Base-by-base conservation (phyloP, 2,888 invertebrate species). In the Hydroisotoma schaefferi region DNA sequence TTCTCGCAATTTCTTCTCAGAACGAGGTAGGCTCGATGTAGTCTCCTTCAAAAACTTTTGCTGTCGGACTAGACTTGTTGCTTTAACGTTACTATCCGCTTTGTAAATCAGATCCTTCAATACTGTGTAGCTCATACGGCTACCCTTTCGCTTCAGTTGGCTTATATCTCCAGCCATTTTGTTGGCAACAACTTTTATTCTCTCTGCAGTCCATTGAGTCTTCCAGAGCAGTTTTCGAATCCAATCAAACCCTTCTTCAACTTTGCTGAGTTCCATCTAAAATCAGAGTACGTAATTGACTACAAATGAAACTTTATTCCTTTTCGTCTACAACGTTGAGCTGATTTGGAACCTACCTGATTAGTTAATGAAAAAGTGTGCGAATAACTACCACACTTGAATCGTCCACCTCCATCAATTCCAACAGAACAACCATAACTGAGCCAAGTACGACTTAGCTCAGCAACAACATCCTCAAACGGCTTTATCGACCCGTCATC, bases 151-250 rank as follows among this genome's bases (percentile, higher is more conserved):
- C 75, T 88, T 88, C 55, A 84, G 82, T 76, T 87, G 85, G 1
- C 89, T 82, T 1, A 90, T 87, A 65, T 90, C 87, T 71, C 90
- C 91, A 49, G 87, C 82, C 78, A 93, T 82, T 76, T 92, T 88
- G 64, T 85, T 85, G 0, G 88, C 87, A 67, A 89, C 85, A 26
- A 90, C 85, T 72, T 86, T 83, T 47, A 92, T 76, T 65, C 92
- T 80, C 53, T 90, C 89, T 15, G 82, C 81, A 0, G 84, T 85
- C 70, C 92, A 83, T 68, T 85, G 82, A 0, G 87, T 84, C 6
- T 84, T 77, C 73, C 84, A 87, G 28, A 94, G 75, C 27, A 94
- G 79, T 72, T 92, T 88, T 67, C 84, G 81, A 54, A 92, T 76
- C 84, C 90, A 91, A 54, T 84, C 80, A 12, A 94, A 83, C 0